Conservation (phyloP, 2,888 invertebrate genomes). For the Heterodera filipjevi region DNA sequence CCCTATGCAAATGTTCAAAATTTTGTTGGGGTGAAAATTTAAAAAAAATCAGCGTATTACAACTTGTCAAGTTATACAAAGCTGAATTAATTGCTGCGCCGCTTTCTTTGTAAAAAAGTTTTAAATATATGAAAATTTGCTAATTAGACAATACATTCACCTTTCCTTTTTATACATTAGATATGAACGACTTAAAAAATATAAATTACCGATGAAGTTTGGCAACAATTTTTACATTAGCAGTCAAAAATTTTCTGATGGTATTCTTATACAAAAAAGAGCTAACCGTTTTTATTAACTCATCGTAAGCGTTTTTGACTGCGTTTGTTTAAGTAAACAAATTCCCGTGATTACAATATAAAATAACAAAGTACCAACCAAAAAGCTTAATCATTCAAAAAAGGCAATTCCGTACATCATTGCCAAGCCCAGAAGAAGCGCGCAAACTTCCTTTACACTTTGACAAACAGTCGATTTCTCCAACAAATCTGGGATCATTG, state of each 20-base stretch:
- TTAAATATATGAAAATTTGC: too few relatives aligned
- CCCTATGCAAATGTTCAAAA: too few relatives aligned
- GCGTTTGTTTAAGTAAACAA: not conserved
- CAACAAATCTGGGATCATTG: constrained; percentile 93
- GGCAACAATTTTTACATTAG: not conserved
- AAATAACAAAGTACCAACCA: not conserved
- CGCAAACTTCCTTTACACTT: constrained; percentile 57
- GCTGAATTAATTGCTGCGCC: too few relatives aligned
- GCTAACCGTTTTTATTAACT: too few relatives aligned
- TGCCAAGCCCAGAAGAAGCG: constrained; percentile 57
- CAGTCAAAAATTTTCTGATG: not conserved
- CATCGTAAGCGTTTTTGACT: not conserved
- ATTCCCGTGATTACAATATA: not conserved
- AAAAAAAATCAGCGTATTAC: too few relatives aligned
- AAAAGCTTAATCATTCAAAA: constrained; percentile 51
- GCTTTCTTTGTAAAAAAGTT: too few relatives aligned
- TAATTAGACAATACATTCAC: too few relatives aligned
- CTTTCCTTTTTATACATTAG: not conserved
- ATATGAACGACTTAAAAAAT: not conserved
- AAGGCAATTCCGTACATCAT: constrained; percentile 63
- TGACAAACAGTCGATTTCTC: constrained; percentile 72
- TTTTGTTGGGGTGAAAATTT: too few relatives aligned
- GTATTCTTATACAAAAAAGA: too few relatives aligned
- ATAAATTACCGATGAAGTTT: not conserved
- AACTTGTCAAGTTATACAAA: too few relatives aligned